Base-by-base conservation (phyloP, 2,113 vertebrate genomes). In the Ctenodactylus gundi region DNA sequence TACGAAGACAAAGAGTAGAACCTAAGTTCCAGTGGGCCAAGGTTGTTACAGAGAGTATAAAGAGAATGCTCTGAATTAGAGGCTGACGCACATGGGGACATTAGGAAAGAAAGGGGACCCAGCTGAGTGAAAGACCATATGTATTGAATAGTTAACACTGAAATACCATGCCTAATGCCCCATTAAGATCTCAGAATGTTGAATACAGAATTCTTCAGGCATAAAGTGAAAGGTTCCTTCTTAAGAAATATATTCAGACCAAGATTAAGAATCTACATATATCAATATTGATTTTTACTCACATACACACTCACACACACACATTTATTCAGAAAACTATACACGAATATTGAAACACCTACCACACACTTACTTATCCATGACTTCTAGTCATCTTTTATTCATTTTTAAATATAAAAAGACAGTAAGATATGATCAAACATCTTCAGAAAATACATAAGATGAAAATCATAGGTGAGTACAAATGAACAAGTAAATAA, bases 181-280 rank as follows among this genome's bases (percentile, higher is more conserved):
- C 3, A 7, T 10, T 44, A 21, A 2, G 4, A n/a, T n/a, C 18
- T 67, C 51, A 9, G 44, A 73, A 68, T 46, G 76, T 23, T 36
- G 1, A 10, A n/a, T 39, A 14, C 34, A 70, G 31, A 44, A n/a
- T 46, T 25, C 68, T 23, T 8, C 15, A n/a, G 53, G 27, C 3
- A 77, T 34, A 20, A 64, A 18, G 0, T 62, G 27, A 64, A 67
- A 77, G 64, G 31, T 2, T 57, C 15, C 55, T 75, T 27, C 20
- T 83, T 87, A 15, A 44, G 31, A 4, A 49, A 21, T 21, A 85
- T 9, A 70, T 82, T 20, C 13, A 82, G 53, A 81, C 3, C 39
- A 68, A 86, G 21, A 46, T 90, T 41, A 86, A 90, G 36, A 25
- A 39, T 25, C 58, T 81, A 57, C 78, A 65, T 73, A 65, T 78